Conservation (phyloP, 2,888 invertebrate species). For the Chouioia cunea region DNA sequence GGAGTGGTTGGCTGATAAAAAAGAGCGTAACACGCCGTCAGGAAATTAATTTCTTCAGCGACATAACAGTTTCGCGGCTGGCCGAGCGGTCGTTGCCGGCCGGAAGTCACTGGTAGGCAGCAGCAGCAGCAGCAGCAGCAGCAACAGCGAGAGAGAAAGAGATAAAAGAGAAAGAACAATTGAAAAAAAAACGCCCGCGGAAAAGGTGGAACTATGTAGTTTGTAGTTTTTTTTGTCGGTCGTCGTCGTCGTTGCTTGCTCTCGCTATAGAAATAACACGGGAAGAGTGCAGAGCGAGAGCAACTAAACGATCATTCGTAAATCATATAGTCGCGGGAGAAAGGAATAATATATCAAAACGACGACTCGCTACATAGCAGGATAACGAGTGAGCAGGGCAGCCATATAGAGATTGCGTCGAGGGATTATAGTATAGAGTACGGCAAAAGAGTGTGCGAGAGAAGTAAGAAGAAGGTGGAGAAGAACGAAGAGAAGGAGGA, state of each 20-base stretch:
- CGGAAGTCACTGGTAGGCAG: too few relatives aligned
- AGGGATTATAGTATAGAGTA: too few relatives aligned
- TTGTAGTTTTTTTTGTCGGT: background rate
- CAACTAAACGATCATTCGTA: conserved; percentile 28
- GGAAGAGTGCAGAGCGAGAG: too few relatives aligned
- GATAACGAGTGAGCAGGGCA: conserved; percentile 39
- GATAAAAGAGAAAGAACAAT: background rate
- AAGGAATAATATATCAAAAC: conserved; percentile 47
- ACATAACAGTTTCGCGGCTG: conserved; percentile 58
- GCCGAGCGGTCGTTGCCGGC: conserved; percentile 50
- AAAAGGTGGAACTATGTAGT: conserved; percentile 15
- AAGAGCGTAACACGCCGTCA: conserved; percentile 47
- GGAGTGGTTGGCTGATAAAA: conserved; percentile 6
- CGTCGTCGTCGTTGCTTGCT: background rate
- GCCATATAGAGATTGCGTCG: too few relatives aligned
- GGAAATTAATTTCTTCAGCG: conserved; percentile 59
- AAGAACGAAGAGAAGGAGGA: conserved; percentile 10
- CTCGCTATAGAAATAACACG: background rate
- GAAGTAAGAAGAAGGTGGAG: background rate
- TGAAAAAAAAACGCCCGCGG: background rate
- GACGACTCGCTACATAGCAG: conserved; percentile 32
- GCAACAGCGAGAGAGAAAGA: background rate
- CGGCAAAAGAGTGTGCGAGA: background rate
- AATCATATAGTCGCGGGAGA: conserved; percentile 44
- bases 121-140: too few relatives aligned